Conservation (phyloP, 2,888 invertebrate genomes). For the Protodeltote pygarga region DNA sequence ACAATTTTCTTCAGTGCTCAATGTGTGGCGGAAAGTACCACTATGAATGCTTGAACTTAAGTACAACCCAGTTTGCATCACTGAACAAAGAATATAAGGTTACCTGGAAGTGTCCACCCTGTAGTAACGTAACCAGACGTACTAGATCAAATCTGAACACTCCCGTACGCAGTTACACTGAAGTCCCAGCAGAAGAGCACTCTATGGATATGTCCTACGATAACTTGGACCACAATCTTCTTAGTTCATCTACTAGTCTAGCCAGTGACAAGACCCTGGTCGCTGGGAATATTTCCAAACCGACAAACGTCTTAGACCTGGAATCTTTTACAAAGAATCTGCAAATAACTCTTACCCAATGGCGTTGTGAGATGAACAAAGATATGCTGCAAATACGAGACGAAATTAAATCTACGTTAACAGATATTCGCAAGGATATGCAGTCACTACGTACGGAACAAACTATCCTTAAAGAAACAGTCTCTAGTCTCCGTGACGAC, state of each 20-base stretch:
- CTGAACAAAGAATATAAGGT: no score
- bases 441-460: slow-evolving; percentile 1
- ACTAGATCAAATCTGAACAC: not conserved
- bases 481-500: not conserved
- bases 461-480: not conserved
- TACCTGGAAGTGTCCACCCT: slow-evolving; percentile 3
- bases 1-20: no score
- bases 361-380: slow-evolving; percentile 1
- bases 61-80: no score
- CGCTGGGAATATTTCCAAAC: not conserved
- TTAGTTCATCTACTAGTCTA: not conserved
- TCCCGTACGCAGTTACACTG: slow-evolving; percentile 2
- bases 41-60: no score
- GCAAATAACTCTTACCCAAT: not conserved
- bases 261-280: not conserved
- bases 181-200: not conserved
- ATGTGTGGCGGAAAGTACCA: no score
- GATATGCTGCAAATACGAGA: not conserved
- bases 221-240: not conserved
- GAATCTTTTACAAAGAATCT: not conserved
- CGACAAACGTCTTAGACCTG: not conserved
- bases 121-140: not conserved
- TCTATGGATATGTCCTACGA: not conserved
- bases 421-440: not conserved
- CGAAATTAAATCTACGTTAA: not conserved